Percentiles rank a stretch among this genome's conserved stretches.
These are phyloP conservation scores for Stegophylla sp. DNA, from an alignment of 2,888 invertebrate genomes.

Conservation along the genomic window DNA sequence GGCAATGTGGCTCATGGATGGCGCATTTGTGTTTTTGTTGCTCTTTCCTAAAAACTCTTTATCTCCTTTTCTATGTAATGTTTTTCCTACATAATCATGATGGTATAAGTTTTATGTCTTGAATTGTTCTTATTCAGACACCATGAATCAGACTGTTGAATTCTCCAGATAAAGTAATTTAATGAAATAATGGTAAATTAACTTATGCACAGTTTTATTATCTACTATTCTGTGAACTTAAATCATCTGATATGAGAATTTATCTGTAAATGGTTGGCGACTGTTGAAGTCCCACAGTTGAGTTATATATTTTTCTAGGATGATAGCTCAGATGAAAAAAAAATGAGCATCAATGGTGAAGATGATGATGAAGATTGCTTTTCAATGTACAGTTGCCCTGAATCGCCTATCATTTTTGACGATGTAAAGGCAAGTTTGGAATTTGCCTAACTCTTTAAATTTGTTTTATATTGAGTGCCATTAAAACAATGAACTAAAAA, in stretches of 20 bases:
- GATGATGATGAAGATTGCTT: slow-evolving; percentile 40
- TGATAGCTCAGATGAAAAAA: slow-evolving; percentile 53
- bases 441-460: slow-evolving; percentile 12
- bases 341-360: slow-evolving; percentile 29
- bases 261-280: background rate
- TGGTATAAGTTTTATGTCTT: slow-evolving; percentile 13
- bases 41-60: slow-evolving; percentile 48
- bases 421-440: slow-evolving; percentile 47
- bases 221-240: background rate
- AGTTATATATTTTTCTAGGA: slow-evolving; percentile 53
- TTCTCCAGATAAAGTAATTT: background rate
- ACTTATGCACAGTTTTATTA: background rate
- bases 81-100: background rate
- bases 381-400: slow-evolving; percentile 52
- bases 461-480: background rate
- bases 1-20: slow-evolving; percentile 62
- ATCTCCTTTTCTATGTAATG: slow-evolving; percentile 38
- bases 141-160: background rate
- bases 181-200: background rate
- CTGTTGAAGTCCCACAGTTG: slow-evolving; percentile 19
- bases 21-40: slow-evolving; percentile 62
- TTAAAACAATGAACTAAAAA: background rate
- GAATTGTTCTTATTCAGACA: background rate
- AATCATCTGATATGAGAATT: slow-evolving; percentile 12
- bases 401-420: slow-evolving; percentile 42